phyloP scores from a whole-genome alignment of 1,140 invertebrate genomes.

The Pissodes strobi region DNA sequence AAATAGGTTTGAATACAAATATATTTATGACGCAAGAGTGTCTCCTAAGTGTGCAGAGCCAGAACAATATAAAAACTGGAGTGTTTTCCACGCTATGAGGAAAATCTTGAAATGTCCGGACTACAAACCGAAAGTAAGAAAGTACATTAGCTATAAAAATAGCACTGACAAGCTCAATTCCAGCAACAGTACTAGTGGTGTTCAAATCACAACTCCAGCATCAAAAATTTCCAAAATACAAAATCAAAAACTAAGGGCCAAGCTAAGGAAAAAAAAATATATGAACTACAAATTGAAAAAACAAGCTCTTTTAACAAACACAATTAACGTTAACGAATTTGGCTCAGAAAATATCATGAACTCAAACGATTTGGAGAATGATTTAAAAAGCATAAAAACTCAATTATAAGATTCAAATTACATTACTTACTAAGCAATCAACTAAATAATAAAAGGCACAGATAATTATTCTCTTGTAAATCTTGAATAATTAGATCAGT shows the following conservation, averaged over 20 bases:
- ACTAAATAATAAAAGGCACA: too few relatives aligned
- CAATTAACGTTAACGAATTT: constrained; percentile 2
- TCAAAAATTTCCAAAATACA: constrained; percentile 10
- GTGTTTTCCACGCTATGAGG: constrained; percentile 63
- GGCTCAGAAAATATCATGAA: not conserved
- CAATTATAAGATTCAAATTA: constrained; percentile 9
- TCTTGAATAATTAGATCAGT: too few relatives aligned
- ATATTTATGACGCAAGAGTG: constrained; percentile 62
- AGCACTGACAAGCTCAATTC: not conserved
- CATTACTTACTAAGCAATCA: too few relatives aligned
- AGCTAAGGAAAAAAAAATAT: constrained; percentile 33
- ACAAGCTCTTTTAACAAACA: not conserved
- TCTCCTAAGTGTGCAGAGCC: constrained; percentile 68
- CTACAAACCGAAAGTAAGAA: constrained; percentile 52
- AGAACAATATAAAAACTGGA: constrained; percentile 62
- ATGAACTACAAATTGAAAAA: constrained; percentile 35
- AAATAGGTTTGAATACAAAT: constrained; percentile 53
- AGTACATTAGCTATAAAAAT: constrained; percentile 23
- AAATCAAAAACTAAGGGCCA: constrained; percentile 25
- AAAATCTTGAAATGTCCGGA: constrained; percentile 51
- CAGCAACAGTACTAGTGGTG: not conserved
- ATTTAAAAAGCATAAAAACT: constrained; percentile 2
- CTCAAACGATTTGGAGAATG: constrained; percentile 15
- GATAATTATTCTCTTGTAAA: too few relatives aligned
- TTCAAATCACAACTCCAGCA: not conserved